Evolutionary conservation across 2,888 invertebrate species (phyloP).

Genomic region (Hydrotaea diabolus): DNA sequence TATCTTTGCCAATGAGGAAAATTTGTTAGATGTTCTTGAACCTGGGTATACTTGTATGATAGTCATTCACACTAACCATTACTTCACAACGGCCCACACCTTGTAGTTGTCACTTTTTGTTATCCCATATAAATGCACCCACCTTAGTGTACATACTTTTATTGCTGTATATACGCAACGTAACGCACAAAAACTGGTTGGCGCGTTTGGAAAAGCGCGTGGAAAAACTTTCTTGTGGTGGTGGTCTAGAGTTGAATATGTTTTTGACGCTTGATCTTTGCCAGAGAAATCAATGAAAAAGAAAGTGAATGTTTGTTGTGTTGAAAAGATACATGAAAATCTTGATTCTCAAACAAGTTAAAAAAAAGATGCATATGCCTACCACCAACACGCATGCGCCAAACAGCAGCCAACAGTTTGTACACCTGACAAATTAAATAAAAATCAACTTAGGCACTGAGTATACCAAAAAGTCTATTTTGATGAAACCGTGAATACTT

Average conservation of each 20-base stretch:
- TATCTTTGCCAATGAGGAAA: too few relatives aligned
- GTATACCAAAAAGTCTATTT: too few relatives aligned
- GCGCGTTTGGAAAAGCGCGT: conserved; percentile 73
- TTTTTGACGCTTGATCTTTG: conserved; percentile 52
- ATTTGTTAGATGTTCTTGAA: too few relatives aligned
- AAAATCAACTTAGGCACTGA: too few relatives aligned
- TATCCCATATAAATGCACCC: too few relatives aligned
- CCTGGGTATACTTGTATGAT: too few relatives aligned
- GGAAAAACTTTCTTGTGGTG: conserved; percentile 71
- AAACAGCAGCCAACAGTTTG: not conserved
- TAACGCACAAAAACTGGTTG: conserved; percentile 71
- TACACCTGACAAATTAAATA: too few relatives aligned
- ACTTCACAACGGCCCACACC: too few relatives aligned
- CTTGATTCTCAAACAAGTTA: conserved; percentile 1
- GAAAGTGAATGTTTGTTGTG: conserved; percentile 74
- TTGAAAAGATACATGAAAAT: conserved; percentile 15
- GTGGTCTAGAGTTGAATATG: not conserved
- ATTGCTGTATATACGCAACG: conserved; percentile 36
- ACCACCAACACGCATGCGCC: not conserved
- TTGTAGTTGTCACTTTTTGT: too few relatives aligned
- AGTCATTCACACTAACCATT: too few relatives aligned
- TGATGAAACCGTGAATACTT: too few relatives aligned
- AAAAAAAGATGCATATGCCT: too few relatives aligned
- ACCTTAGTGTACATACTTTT: not conserved
- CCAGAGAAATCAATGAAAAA: conserved; percentile 76